Evolutionary conservation across 2,113 vertebrate genomes (phyloP).

Genomic region (Phalacrocorax pelagicus): DNA sequence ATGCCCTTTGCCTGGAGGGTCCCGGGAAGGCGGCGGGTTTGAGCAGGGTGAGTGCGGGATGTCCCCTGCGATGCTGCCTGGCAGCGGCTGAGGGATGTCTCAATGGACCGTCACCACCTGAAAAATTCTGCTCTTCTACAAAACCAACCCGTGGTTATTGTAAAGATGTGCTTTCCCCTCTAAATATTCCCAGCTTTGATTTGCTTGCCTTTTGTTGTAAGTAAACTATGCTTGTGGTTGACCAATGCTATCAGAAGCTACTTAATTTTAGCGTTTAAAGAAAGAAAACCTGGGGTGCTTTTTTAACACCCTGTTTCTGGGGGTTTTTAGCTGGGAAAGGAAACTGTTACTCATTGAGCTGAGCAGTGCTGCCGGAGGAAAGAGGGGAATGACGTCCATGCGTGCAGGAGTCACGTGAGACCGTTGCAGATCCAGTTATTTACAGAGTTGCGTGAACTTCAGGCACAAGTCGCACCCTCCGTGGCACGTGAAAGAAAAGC

Average conservation of each 20-base stretch:
- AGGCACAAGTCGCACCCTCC: background rate
- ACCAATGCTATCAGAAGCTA: background rate
- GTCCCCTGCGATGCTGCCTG: background rate
- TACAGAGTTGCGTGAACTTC: background rate
- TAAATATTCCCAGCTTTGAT: background rate
- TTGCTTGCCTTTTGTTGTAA: background rate
- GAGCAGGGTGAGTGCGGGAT: background rate
- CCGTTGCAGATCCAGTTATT: background rate
- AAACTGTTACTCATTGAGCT: background rate
- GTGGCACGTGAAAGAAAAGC: background rate
- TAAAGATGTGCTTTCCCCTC: background rate
- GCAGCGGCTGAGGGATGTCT: background rate
- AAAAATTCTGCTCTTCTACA: background rate
- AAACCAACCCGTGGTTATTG: background rate
- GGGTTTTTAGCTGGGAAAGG: background rate
- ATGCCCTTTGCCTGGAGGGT: background rate
- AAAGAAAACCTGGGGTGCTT: background rate
- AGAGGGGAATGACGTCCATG: background rate
- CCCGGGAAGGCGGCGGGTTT: background rate
- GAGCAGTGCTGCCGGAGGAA: background rate
- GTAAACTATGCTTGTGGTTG: background rate
- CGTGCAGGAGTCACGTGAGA: background rate
- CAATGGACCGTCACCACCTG: background rate
- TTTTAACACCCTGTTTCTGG: background rate
- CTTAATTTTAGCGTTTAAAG: background rate